phyloP scores from a whole-genome alignment of 1,140 invertebrate species.

The Aphaenogaster rudis region DNA sequence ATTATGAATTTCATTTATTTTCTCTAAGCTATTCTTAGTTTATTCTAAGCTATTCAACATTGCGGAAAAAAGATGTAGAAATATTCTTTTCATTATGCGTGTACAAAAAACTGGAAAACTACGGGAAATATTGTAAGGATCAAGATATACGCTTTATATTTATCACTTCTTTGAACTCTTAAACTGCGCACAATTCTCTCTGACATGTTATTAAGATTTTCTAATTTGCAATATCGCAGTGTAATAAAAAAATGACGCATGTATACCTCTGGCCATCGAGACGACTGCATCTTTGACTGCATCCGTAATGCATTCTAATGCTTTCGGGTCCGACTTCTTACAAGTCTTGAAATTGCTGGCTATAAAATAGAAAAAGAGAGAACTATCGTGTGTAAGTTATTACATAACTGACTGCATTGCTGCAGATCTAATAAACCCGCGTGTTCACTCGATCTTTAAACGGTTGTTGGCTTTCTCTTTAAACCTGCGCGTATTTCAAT shows the following conservation, averaged over 20 bases:
- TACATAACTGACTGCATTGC: constrained; percentile 65
- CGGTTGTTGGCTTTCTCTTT: constrained; percentile 76
- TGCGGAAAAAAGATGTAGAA: background rate
- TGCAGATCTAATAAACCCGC: constrained; percentile 61
- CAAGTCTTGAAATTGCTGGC: constrained; percentile 78
- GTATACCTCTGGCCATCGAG: constrained; percentile 75
- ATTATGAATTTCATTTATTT: background rate
- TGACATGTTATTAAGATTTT: background rate
- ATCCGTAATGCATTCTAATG: constrained; percentile 68
- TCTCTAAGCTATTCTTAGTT: background rate
- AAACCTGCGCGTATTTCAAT: background rate
- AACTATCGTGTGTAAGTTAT: constrained; percentile 37
- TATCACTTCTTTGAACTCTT: background rate
- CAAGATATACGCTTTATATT: background rate
- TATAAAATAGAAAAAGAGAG: constrained; percentile 54
- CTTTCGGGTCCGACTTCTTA: constrained; percentile 54
- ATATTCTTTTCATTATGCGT: background rate
- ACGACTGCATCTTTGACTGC: constrained; percentile 65
- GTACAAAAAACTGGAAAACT: background rate
- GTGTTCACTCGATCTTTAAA: constrained; percentile 17
- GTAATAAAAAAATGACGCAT: background rate
- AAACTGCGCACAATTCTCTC: background rate
- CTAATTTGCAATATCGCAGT: background rate
- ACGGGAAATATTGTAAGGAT: background rate
- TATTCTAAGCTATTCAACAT: background rate